Base-by-base conservation (phyloP, 2,797 vertebrate species). In the Bovichtus diacanthus region DNA sequence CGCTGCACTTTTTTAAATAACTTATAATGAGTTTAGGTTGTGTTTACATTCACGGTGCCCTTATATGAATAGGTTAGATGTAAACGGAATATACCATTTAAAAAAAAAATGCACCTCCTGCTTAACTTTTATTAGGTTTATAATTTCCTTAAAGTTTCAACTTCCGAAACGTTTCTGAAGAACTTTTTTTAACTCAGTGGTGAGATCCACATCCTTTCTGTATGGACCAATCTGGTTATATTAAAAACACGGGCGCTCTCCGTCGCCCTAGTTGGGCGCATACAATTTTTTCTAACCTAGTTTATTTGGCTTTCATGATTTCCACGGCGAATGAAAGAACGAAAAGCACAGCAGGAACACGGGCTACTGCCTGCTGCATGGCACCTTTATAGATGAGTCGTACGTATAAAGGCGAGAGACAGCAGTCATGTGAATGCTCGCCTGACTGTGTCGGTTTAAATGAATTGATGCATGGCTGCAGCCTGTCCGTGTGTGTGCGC, bases 381-480 rank as follows among this genome's bases (percentile, higher is more conserved):
- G 39, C 15, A 29, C 9, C 46, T 55, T n/a, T 8, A 11, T 16
- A 13, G 36, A 47, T 43, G 5, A 31, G 31, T 18, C 50, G 56
- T 34, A 82, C 63, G 53, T n/a, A 31, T 49, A 50, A 85, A 89
- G 78, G n/a, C 5, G 31, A 58, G 77, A 72, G 66, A 36, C 76
- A 19, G 84, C 82, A 34, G 83, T 64, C 85, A 49, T 80, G 79
- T 64, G 81, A 56, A 79, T 18, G 70, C 66, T 78, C 64, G 55
- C 5, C 39, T 69, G 66, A 36, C 80, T 76, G 56, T 71, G 88
- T 84, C 81, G 82, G 80, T 74, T 88, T 80, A 68, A 80, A 87
- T 86, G 83, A 90, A 73, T 65, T 19, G 82, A 86, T 87, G 90
- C 83, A 76, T 86, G 85, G 76, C 81, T 77, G 87, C 82, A 83